phyloP scores from a whole-genome alignment of 2,888 invertebrate species.

The Ptychoptera albimana region DNA sequence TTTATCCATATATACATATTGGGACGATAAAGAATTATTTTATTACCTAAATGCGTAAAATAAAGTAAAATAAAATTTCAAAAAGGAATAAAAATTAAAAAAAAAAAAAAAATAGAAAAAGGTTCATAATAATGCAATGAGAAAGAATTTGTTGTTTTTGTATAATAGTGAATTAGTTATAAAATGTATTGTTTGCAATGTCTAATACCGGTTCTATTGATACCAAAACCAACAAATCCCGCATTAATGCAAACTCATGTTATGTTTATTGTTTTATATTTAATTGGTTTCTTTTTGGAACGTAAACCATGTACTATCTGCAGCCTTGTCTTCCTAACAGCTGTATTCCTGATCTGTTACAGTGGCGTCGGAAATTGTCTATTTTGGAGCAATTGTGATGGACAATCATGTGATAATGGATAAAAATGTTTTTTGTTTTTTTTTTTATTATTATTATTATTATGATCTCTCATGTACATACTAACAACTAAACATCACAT shows the following conservation, averaged over 20 bases:
- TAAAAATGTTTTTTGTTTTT: no score
- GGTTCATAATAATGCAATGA: no score
- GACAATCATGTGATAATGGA: constrained; percentile 39
- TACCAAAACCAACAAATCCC: constrained; percentile 95
- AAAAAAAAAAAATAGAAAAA: no score
- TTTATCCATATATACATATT: no score
- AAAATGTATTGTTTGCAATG: constrained; percentile 93
- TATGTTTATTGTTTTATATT: constrained; percentile 92
- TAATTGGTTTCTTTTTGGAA: constrained; percentile 93
- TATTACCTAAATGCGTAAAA: no score
- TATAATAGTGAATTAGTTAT: background rate
- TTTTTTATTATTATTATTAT: no score
- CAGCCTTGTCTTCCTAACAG: constrained; percentile 83
- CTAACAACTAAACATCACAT: no score
- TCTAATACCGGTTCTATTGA: constrained; percentile 89
- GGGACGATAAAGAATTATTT: no score
- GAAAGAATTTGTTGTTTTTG: no score
- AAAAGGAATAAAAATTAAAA: no score
- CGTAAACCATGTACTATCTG: constrained; percentile 96
- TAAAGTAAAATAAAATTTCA: no score
- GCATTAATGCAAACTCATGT: constrained; percentile 90
- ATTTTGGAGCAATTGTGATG: constrained; percentile 77
- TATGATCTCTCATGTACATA: no score
- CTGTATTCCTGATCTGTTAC: constrained; percentile 89
- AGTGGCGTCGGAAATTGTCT: constrained; percentile 91